These are phyloP conservation scores for Alethe diademata DNA, from an alignment of 2,113 vertebrate genomes.

Conservation along the genomic window DNA sequence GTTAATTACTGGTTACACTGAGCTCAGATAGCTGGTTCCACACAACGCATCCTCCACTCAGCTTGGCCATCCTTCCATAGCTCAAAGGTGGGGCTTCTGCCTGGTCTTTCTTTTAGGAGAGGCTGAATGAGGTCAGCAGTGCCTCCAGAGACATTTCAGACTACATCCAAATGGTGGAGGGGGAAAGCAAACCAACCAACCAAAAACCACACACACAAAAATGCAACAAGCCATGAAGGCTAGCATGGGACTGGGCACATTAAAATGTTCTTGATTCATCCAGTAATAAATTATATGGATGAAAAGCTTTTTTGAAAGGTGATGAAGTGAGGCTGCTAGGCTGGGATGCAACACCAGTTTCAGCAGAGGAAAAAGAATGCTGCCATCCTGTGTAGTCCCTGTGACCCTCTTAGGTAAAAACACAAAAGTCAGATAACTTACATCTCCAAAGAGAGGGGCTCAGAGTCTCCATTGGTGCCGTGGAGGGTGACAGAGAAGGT, in stretches of 20 bases:
- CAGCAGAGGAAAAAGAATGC: not conserved
- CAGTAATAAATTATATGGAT: not conserved
- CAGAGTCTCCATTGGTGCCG: slow-evolving; percentile 81
- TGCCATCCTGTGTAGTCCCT: not conserved
- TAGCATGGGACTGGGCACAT: not conserved
- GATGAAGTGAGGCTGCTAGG: not conserved
- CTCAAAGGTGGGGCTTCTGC: not conserved
- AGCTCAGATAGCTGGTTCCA: not conserved
- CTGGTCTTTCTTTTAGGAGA: not conserved
- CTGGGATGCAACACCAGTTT: not conserved
- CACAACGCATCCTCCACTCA: rapidly evolving
- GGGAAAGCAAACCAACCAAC: not conserved
- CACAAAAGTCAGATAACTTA: slow-evolving; percentile 71
- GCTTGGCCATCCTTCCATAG: not conserved
- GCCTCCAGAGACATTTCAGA: not conserved
- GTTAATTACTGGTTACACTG: not conserved
- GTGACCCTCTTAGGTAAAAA: not conserved
- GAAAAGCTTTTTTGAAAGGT: not conserved
- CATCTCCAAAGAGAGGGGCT: slow-evolving; percentile 80
- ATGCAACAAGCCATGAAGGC: not conserved
- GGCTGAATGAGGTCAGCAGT: not conserved
- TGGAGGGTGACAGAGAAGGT: slow-evolving; percentile 84
- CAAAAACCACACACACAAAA: not conserved
- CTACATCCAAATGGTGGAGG: not conserved
- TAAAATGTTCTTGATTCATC: not conserved